Evolutionary conservation across 1,140 invertebrate species (phyloP), one percentile per base, ranked within the genome.

Genomic region (Temnothorax nylanderi): DNA sequence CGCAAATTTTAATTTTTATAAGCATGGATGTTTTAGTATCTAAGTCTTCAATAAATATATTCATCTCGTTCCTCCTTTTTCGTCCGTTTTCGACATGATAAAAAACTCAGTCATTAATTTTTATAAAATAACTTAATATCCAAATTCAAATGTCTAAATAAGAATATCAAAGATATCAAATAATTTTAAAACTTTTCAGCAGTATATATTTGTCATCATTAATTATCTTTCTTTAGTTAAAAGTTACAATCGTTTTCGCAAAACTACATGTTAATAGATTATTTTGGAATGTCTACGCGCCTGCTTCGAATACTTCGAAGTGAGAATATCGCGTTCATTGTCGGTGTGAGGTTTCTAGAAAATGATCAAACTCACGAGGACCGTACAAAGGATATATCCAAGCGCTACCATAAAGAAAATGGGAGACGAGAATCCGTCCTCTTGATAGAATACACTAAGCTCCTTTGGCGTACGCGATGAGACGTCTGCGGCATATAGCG

Each of bases 331-430:
- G 34, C 51, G 6, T 18, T 51, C 34, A 64, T 65, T 10, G 16
- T 16, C 32, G 18, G 32, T 78, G 86, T 87, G 21, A 72, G 49
- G 87, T 81, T 81, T 74, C 75, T 51, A 49, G 10, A 67, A 74
- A 72, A 69, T 5, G 67, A 71, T 78, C 76, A 49, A 32, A 54
- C 62, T 54, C 32, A 32, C 58, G 7, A 32, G 26, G 8, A 44
- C 11, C 3, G 41, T 18, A 78, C 13, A 78, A 78, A 78, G 60
- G 44, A 7, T 21, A 0, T 37, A 78, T 51, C 18, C 51, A 13
- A 76, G 54, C 37, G 54, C 62, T 58, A 13, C n/a, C 18, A 21
- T 7, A 65, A 58, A 51, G 18, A 44, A 76, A 76, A 26, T 34
- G 6, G 6, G 51, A 44, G n/a, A 54, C 10, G 32, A 16, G 60